Percentiles rank a stretch among this genome's conserved stretches.
Evolutionary conservation across 2,113 vertebrate genomes (phyloP).

Genomic region (Camelus bactrianus): DNA sequence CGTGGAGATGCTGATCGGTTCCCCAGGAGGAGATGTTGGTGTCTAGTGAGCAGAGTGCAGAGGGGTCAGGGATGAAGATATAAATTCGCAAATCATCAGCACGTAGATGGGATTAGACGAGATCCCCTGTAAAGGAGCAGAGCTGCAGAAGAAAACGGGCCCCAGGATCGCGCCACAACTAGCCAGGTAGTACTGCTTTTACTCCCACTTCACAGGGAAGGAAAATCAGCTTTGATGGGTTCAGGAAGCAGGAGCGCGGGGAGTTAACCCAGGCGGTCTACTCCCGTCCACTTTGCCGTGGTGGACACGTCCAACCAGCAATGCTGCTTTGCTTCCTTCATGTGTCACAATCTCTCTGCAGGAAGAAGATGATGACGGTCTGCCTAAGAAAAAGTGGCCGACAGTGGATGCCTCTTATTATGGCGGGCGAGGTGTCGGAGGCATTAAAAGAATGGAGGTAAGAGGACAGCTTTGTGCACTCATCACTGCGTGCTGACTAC

Average conservation of each 20-base stretch:
- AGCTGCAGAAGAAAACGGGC: not conserved
- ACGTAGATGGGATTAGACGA: not conserved
- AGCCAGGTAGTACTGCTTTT: not conserved
- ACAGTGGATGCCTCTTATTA: constrained; percentile 98
- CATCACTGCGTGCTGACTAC: not conserved
- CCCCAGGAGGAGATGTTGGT: not conserved
- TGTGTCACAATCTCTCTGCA: constrained; percentile 68
- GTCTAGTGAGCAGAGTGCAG: not conserved
- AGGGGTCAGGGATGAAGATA: not conserved
- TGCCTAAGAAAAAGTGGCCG: constrained; percentile 94
- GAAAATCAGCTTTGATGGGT: not conserved
- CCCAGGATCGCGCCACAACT: not conserved
- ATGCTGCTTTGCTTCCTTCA: not conserved
- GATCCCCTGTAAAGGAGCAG: not conserved
- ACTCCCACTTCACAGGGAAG: not conserved
- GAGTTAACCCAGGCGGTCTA: not conserved
- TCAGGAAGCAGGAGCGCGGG: not conserved
- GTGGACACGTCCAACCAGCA: too few species aligned
- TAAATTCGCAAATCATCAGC: not conserved
- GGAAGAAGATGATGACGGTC: constrained; percentile 94
- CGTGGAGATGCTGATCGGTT: not conserved
- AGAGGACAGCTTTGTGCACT: not conserved
- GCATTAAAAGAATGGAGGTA: constrained; percentile 99
- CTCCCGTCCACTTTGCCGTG: not conserved
- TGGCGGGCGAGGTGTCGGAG: constrained; percentile 96